phyloP scores from a whole-genome alignment of 2,113 vertebrate genomes.

The Oreochromis tanganicae region DNA sequence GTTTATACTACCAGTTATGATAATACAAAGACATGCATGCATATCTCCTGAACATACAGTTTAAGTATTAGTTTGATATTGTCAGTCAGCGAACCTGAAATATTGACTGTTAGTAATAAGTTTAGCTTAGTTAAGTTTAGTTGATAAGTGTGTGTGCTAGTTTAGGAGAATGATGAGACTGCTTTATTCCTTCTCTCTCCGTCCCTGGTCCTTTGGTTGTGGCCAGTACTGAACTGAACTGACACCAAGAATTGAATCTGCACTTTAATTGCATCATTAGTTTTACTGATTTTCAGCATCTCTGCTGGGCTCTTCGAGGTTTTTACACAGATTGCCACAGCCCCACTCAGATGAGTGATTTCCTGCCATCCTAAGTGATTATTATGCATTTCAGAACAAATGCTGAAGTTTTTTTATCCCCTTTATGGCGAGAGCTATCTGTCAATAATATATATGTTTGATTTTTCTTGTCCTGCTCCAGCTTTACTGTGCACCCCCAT shows the following conservation, averaged over 20 bases:
- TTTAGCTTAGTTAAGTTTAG: neutral
- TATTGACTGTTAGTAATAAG: neutral
- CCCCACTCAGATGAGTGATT: neutral
- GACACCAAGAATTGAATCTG: neutral
- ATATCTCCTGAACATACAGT: neutral
- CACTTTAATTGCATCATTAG: neutral
- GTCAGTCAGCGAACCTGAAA: neutral
- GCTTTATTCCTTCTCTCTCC: neutral
- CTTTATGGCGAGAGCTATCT: neutral
- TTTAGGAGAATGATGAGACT: neutral
- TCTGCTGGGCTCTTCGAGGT: neutral
- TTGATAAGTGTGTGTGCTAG: neutral
- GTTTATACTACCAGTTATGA: conserved; percentile 1
- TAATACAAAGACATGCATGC: neutral
- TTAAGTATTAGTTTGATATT: neutral
- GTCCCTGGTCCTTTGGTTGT: neutral
- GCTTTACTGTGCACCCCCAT: neutral
- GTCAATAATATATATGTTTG: neutral
- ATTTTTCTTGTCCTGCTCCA: neutral
- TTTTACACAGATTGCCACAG: neutral
- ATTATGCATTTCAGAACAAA: neutral
- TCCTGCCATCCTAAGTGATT: neutral
- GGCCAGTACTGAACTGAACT: neutral
- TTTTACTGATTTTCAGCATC: neutral
- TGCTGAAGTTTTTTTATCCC: neutral